Evolutionary conservation across 2,888 invertebrate genomes (phyloP), one percentile per base, ranked within the genome.

Genomic region (Erebia palarica): DNA sequence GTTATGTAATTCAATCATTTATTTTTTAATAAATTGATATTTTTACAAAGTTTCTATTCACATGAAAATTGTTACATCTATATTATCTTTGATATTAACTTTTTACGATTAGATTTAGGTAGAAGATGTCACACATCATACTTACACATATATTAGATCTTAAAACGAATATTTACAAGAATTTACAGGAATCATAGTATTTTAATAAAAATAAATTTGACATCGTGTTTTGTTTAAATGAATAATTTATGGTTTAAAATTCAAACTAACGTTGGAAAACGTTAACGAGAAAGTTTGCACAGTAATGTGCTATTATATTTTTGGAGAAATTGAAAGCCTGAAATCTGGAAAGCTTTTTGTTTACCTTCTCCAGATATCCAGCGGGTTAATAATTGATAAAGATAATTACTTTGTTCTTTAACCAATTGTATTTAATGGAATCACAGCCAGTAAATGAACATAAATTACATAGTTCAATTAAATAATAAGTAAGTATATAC

Each of bases 1-100:
- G 55, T 55, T 11, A 27, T 9, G 16, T 71, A 66, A 78, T 69
- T 69, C 42, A 64, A 78, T 76, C 16, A 57, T 78, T 76, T 75
- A 78, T 89, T 87, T 73, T 89, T 88, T 91, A 90, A 83, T 91
- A 88, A 90, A 89, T 82, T 88, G 84, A 86, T 88, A 86, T 85
- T 83, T 86, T 88, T 91, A 92, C 89, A 91, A 90, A 90, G 88
- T 86, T 74, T 83, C 86, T 91, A 90, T 86, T 88, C 90, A 91
- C 91, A 90, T 89, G 86, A 86, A 91, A 91, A 89, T 89, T 79
- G 81, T 88, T 89, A 88, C 84, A 83, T 75, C 86, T 86, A 88
- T 80, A 7, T 36, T 36, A 78, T 75, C 77, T 81, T 85, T 90
- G 88, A 89, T 91, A 90, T 89, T 88, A 88, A 88, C 87, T 87